Percentiles rank a stretch among this genome's conserved stretches.
Conservation (phyloP, 2,797 vertebrate species). For the Paratrypauchen microcephalus region DNA sequence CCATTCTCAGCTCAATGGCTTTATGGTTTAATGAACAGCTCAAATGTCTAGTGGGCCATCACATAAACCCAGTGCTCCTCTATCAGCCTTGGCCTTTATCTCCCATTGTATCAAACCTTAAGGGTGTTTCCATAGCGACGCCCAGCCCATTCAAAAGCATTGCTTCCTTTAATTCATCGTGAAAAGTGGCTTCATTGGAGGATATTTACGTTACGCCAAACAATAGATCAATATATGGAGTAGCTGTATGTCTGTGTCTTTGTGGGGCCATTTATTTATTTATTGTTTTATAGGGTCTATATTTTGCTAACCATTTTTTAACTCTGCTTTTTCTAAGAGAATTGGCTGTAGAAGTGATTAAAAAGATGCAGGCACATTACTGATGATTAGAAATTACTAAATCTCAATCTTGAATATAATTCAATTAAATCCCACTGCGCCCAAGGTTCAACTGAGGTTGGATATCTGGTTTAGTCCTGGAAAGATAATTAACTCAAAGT, state of each 20-base stretch:
- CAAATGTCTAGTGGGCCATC: conserved; percentile 13
- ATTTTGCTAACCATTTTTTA: no score
- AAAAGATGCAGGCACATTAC: no score
- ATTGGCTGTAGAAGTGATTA: no score
- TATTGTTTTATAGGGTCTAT: background rate
- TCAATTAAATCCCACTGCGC: background rate
- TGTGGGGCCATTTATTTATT: background rate
- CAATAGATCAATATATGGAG: conserved; percentile 27
- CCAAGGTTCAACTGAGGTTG: background rate
- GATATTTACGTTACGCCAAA: conserved; percentile 12
- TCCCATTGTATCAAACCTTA: conserved; percentile 4
- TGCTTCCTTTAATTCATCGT: conserved; percentile 2
- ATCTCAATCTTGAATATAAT: no score
- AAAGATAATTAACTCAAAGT: background rate
- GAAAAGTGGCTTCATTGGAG: conserved; percentile 26
- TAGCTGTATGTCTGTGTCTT: background rate
- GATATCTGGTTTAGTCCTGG: background rate
- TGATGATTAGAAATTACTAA: no score
- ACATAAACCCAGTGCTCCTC: conserved; percentile 5
- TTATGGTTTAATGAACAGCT: conserved; percentile 23
- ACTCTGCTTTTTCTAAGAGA: no score
- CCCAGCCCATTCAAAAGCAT: conserved; percentile 11
- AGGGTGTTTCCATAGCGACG: conserved; percentile 31
- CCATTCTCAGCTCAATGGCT: conserved; percentile 6
- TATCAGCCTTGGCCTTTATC: background rate